Evolutionary conservation across 1,140 invertebrate genomes (phyloP), one percentile per base, ranked within the genome.

Genomic region (Drosophila lacertosa): DNA sequence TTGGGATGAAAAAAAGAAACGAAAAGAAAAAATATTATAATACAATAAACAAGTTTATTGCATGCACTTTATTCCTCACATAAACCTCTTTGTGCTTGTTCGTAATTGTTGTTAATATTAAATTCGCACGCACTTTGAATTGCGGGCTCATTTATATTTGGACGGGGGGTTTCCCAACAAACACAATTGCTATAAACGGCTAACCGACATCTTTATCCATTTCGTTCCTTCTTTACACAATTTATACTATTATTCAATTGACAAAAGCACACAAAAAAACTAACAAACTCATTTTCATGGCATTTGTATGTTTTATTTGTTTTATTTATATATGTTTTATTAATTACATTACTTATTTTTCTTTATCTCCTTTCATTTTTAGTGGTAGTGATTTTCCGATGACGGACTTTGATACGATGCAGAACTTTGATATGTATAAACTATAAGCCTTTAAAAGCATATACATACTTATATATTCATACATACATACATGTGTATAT

Each of bases 331-430:
- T 39, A 40, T n/a, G 24, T 22, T 66, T 75, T 16, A n/a, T 37
- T 32, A 37, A 53, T 45, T 64, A 40, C 16, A 42, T 82, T 59
- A 64, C 54, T 64, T 50, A 63, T 42, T 74, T 60, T 13, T 69
- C 57, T 15, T 50, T 15, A 59, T 80, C 66, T 74, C 39, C 50
- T 47, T 47, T 62, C 68, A 26, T 59, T 79, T 83, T 63, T 77
- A 90, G 89, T 83, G 77, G 73, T 64, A 79, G 45, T 74, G 82
- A 90, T 71, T 89, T 90, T 77, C 63, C 48, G 45, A 84, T 86
- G 65, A 16, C 88, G 82, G 89, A 90, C 59, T 89, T 90, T 72
- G 89, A 90, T 42, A 50, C 81, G 62, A 86, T 90, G 68, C 66
- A 66, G 47, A 81, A 75, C 75, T 88, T 88, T 77, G 77, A 88